Base-by-base conservation (phyloP, 2,797 vertebrate species). In the Gambusia yucatana region DNA sequence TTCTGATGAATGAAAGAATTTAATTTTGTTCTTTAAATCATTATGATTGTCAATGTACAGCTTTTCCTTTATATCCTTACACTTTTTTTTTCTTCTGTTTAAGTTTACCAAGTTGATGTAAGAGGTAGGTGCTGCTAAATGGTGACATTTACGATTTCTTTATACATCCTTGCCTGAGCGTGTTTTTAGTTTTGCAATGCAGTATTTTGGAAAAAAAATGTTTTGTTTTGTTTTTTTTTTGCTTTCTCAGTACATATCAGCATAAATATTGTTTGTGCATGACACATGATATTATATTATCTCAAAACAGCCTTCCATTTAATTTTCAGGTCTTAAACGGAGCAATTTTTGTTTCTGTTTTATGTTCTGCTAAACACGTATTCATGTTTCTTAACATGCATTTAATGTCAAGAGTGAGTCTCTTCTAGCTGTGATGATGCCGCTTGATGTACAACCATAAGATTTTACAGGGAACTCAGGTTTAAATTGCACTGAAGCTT, bases 401-500 rank as follows among this genome's bases (percentile, higher is more conserved):
- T 9, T 77, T 78, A 69, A 73, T 17, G 17, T 47, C 61, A 3
- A 73, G 76, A 65, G 13, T 33, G 28, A 61, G n/a, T 61, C 77
- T 73, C 1, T 28, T n/a, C 9, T 57, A 52, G 55, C 33, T 84
- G 65, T 67, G 41, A 77, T 77, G 17, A 36, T 76, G 71, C 17
- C 28, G n/a, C 79, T 67, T 65, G 5, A 30, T 75, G 36, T 30
- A 16, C 7, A 30, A 76, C 2, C 1, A 74, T 75, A 74, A n/a
- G 28, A 43, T 55, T 76, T 61, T 46, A 44, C 69, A 74, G 52
- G n/a, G 33, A 43, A 82, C 73, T 87, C 80, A 67, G 82, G 78
- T 82, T 76, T 83, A 81, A 88, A 71, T 88, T 92, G 85, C 90
- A 92, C 75, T 88, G 47, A 78, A 79, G 44, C 36, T 80, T 75